phyloP scores from a whole-genome alignment of 2,888 invertebrate species.

The Rhamphomyia laevipes region DNA sequence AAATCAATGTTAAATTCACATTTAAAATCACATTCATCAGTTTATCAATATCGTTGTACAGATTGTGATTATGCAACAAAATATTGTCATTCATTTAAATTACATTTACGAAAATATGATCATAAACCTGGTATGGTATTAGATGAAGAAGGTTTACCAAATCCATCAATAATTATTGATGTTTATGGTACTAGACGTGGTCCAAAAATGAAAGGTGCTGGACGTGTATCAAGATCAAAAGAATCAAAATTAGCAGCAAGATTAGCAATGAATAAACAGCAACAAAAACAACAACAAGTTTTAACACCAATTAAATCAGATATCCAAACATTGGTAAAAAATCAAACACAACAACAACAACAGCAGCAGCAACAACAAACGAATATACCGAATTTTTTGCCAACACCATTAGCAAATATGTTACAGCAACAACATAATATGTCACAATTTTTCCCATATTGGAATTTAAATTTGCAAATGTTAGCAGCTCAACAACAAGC shows the following conservation, averaged over 20 bases:
- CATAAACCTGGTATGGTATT: slow-evolving; percentile 86
- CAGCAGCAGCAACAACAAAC: slow-evolving; percentile 12
- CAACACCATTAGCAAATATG: slow-evolving; percentile 29
- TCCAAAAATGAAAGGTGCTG: slow-evolving; percentile 49
- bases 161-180: slow-evolving; percentile 78
- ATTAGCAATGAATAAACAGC: neutral
- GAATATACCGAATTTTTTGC: slow-evolving; percentile 21
- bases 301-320: slow-evolving; percentile 12
- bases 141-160: slow-evolving; percentile 79
- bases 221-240: too few relatives aligned
- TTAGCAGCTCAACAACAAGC: slow-evolving; percentile 37
- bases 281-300: slow-evolving; percentile 14
- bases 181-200: slow-evolving; percentile 83
- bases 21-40: slow-evolving; percentile 85
- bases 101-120: slow-evolving; percentile 83
- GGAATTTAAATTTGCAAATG: slow-evolving; percentile 37
- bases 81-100: slow-evolving; percentile 93
- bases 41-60: slow-evolving; percentile 86
- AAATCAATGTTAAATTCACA: slow-evolving; percentile 99
- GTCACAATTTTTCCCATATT: slow-evolving; percentile 35
- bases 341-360: slow-evolving; percentile 4
- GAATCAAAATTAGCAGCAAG: neutral
- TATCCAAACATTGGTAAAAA: slow-evolving; percentile 8
- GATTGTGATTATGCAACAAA: slow-evolving; percentile 95
- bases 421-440: slow-evolving; percentile 29